phyloP scores from a whole-genome alignment of 2,888 invertebrate species.

The Rotaria macrura region DNA sequence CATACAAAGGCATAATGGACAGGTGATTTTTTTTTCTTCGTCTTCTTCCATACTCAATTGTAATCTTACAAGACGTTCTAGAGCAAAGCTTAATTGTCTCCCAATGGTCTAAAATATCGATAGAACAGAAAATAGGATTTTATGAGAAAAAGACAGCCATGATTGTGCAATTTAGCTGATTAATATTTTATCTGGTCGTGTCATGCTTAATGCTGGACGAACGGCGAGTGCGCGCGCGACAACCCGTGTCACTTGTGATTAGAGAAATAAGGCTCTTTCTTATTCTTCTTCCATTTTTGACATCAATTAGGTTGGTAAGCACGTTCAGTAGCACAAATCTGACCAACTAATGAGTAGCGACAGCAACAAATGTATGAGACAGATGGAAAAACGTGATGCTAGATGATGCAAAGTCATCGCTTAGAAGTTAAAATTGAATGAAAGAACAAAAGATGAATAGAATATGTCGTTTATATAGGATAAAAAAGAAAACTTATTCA shows the following conservation, averaged over 20 bases:
- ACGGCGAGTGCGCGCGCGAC: background rate
- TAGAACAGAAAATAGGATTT: background rate
- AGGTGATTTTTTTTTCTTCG: background rate
- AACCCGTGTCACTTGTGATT: conserved; percentile 7
- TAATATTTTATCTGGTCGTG: conserved; percentile 1
- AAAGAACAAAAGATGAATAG: conserved; percentile 8
- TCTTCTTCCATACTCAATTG: background rate
- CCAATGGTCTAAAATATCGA: background rate
- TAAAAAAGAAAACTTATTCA: background rate
- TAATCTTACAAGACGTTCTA: background rate
- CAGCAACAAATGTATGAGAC: conserved; percentile 4
- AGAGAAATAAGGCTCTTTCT: background rate
- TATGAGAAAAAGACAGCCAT: background rate
- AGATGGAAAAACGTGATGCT: conserved; percentile 4
- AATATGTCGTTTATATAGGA: background rate
- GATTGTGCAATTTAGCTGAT: conserved; percentile 15
- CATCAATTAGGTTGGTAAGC: background rate
- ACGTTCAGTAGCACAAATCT: background rate
- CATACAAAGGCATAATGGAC: background rate
- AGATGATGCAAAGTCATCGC: background rate
- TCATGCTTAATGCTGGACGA: background rate
- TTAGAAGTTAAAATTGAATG: background rate
- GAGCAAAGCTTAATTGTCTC: background rate
- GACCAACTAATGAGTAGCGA: conserved; percentile 7
- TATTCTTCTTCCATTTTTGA: background rate